Evolutionary conservation across 2,113 vertebrate genomes (phyloP), one percentile per base, ranked within the genome.

Genomic region (Chaetorhynchus papuensis): DNA sequence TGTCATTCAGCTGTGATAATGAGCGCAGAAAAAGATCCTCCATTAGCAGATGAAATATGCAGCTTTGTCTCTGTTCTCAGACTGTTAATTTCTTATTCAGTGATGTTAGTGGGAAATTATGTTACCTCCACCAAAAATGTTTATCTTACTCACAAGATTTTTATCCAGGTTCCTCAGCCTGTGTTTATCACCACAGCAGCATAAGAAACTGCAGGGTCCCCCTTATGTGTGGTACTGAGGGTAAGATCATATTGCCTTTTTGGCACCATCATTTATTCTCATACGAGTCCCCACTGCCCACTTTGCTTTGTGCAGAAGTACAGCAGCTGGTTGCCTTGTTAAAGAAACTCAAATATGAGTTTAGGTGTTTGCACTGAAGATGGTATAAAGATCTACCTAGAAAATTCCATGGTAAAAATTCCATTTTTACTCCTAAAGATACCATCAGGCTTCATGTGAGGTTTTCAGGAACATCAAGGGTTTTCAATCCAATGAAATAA

Each of bases 1-100:
- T 94, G 95, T 93, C 92, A 93, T 76, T 92, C 92, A 88, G 83
- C 83, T 92, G 86, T 81, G 76, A 71, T 94, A 96, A 97, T 92
- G 72, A 94, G 64, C 71, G 35, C 44, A 89, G 91, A 89, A 93
- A 70, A 92, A 94, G 72, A 90, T 81, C 59, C 39, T 78, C 89
- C 76, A 87, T 96, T 93, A 94, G 42, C 39, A 87, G 72, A 92
- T 92, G 86, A 97, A 95, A 93, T 87, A 95, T 56, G 47, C 52
- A 86, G 85, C 54, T 96, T 92, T 90, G 71, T 59, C 64, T 95
- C 65, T 90, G 54, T 78, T 95, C 47, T 77, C 72, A 95, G 89
- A 74, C 71, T 88, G 70, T 72, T 96, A 95, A 83, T 92, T 94
- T 95, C 89, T 89, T 89, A 60, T 64, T 93, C 76, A 95, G 42